A percentile compares a stretch with the other conserved stretches of the same genome.
phyloP scores from a whole-genome alignment of 2,888 invertebrate genomes.

The Acronicta leporina region DNA sequence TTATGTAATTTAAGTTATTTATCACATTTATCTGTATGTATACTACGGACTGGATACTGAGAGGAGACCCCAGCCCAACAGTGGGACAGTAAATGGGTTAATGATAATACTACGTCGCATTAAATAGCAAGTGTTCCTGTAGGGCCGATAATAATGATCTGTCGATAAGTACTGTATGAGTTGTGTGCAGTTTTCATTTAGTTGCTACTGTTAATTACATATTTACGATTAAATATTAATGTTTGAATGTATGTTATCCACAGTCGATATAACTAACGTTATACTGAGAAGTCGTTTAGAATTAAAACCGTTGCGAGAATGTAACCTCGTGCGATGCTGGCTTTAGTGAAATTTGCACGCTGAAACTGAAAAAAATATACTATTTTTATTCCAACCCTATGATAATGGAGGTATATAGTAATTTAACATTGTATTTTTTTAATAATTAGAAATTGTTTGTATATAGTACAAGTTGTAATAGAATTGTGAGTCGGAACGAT shows the following conservation, averaged over 20 bases:
- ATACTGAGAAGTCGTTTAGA: slow-evolving; percentile 61
- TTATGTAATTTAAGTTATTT: slow-evolving; percentile 85
- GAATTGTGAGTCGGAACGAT: slow-evolving; percentile 80
- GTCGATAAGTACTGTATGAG: slow-evolving; percentile 73
- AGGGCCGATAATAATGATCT: slow-evolving; percentile 76
- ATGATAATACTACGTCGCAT: slow-evolving; percentile 64
- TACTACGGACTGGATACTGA: slow-evolving; percentile 51
- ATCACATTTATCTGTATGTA: slow-evolving; percentile 73
- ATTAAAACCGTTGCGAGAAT: slow-evolving; percentile 74
- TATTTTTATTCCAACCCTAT: slow-evolving; percentile 87
- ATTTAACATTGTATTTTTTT: slow-evolving; percentile 87
- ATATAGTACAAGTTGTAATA: slow-evolving; percentile 88
- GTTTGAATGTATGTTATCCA: slow-evolving; percentile 70
- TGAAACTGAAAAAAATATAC: slow-evolving; percentile 75
- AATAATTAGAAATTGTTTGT: slow-evolving; percentile 83
- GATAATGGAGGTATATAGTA: slow-evolving; percentile 84
- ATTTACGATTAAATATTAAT: slow-evolving; percentile 67
- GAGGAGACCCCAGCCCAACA: too few relatives aligned
- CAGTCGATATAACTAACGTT: slow-evolving; percentile 60
- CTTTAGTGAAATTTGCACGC: slow-evolving; percentile 86
- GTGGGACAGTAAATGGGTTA: too few relatives aligned
- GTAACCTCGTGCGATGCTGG: slow-evolving; percentile 77
- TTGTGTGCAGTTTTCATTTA: slow-evolving; percentile 76
- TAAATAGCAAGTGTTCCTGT: slow-evolving; percentile 72
- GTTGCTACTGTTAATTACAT: slow-evolving; percentile 66